A percentile compares a stretch with the other conserved stretches of the same genome.
Evolutionary conservation across 92 coral and sea anemone genomes (phyloP).

Genomic region (Epizoanthus ramosus): DNA sequence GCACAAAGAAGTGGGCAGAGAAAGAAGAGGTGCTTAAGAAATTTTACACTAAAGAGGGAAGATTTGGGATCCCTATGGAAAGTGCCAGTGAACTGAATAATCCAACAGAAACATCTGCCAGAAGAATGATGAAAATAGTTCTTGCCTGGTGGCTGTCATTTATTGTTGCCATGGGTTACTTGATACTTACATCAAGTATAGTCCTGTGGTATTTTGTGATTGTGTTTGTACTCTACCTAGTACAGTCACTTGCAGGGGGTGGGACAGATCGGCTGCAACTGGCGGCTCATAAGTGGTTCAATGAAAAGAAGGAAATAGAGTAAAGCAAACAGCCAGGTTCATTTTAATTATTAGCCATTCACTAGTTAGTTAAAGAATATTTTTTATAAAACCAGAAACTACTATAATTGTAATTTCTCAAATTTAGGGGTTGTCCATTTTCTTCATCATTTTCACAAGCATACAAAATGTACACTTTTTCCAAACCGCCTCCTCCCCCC

Average conservation of each 20-base stretch:
- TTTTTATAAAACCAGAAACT: no score
- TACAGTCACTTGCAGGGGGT: constrained; percentile 47
- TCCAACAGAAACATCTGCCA: constrained; percentile 47
- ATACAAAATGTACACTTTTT: no score
- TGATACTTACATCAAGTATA: constrained; percentile 47
- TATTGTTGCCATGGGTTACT: constrained; percentile 29
- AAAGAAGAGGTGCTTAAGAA: constrained; percentile 76
- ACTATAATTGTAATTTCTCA: no score
- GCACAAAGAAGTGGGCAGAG: constrained; percentile 79
- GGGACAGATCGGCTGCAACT: constrained; percentile 76
- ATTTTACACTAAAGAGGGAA: constrained; percentile 67
- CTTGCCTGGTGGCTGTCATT: constrained; percentile 75
- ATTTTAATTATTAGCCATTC: no score
- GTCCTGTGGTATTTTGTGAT: constrained; percentile 77
- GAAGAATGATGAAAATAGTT: constrained; percentile 51
- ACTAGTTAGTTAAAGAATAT: no score
- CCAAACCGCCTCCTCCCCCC: no score
- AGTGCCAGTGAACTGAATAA: constrained; percentile 29
- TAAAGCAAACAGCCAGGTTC: no score
- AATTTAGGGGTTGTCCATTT: no score
- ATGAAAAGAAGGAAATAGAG: constrained; percentile 9
- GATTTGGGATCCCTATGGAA: constrained; percentile 59
- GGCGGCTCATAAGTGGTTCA: constrained; percentile 41
- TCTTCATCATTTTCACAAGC: no score
- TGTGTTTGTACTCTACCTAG: constrained; percentile 35